phyloP scores from a whole-genome alignment of 1,140 invertebrate species.

The Stenopsyche tienmushanensis region DNA sequence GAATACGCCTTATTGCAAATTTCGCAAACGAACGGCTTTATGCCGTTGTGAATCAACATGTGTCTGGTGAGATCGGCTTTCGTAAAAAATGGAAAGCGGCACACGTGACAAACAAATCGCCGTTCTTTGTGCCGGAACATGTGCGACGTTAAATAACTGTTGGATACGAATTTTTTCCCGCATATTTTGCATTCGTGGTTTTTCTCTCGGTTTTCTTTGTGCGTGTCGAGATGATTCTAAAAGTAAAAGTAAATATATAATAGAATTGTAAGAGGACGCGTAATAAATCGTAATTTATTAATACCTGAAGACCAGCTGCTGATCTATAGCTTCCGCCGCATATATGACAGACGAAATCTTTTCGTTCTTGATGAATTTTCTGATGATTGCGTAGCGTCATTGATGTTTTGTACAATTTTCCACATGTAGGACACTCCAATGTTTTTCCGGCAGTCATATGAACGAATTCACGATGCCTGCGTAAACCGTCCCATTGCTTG shows the following conservation, averaged over 20 bases:
- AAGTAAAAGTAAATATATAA: conserved; percentile 36
- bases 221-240: conserved; percentile 51
- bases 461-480: conserved; percentile 45
- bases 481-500: conserved; percentile 46
- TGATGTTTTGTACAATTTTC: conserved; percentile 46
- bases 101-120: conserved; percentile 49
- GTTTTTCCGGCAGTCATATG: conserved; percentile 44
- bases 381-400: conserved; percentile 46
- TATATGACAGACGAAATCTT: conserved; percentile 47
- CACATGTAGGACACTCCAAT: conserved; percentile 47
- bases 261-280: neutral
- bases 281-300: too few relatives aligned
- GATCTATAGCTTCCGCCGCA: conserved; percentile 49
- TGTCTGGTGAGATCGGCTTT: conserved; percentile 63
- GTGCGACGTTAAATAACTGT: conserved; percentile 46
- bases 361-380: conserved; percentile 45
- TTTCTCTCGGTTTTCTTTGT: conserved; percentile 48
- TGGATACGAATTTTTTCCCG: conserved; percentile 52
- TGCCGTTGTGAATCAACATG: conserved; percentile 62
- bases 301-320: conserved; percentile 46
- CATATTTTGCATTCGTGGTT: conserved; percentile 50
- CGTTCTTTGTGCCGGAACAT: conserved; percentile 46
- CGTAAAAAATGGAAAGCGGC: conserved; percentile 51
- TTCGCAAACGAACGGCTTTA: conserved; percentile 61
- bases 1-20: conserved; percentile 60